Evolutionary conservation across 2,888 invertebrate genomes (phyloP).

Genomic region (Macrophya alboannulata): DNA sequence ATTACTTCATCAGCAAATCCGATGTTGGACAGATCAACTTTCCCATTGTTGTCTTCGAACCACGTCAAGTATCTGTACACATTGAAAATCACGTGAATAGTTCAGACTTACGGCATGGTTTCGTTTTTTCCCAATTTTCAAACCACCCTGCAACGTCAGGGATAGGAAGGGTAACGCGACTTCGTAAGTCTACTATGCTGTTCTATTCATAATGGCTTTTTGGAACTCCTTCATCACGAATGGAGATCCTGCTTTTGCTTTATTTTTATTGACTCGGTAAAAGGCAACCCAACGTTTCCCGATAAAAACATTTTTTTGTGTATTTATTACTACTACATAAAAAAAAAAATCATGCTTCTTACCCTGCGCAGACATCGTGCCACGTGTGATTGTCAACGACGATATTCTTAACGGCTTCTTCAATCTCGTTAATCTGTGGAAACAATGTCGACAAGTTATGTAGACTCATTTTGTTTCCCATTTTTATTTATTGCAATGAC

Average conservation of each 20-base stretch:
- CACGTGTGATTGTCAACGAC: slow-evolving; percentile 73
- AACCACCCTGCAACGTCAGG: not conserved
- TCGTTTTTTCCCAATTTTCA: not conserved
- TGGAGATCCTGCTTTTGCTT: no score
- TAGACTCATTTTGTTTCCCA: not conserved
- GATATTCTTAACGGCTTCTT: slow-evolving; percentile 70
- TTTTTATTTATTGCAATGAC: not conserved
- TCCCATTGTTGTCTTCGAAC: slow-evolving; percentile 68
- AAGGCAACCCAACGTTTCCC: not conserved
- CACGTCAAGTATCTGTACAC: slow-evolving; percentile 73
- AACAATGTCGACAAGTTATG: not conserved
- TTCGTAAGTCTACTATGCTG: not conserved
- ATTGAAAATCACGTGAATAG: not conserved
- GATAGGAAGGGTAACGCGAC: not conserved
- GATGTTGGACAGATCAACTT: slow-evolving; percentile 61
- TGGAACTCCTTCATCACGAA: no score
- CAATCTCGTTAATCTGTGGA: slow-evolving; percentile 73
- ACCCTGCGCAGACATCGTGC: slow-evolving; percentile 78
- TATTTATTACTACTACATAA: not conserved
- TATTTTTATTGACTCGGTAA: not conserved
- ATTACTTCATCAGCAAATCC: slow-evolving; percentile 64
- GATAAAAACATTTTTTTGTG: not conserved
- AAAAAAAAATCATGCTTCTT: slow-evolving; percentile 59
- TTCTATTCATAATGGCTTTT: no score
- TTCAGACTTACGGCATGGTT: not conserved